Conservation (phyloP, 2,797 vertebrate species). For the Momotus momota region DNA sequence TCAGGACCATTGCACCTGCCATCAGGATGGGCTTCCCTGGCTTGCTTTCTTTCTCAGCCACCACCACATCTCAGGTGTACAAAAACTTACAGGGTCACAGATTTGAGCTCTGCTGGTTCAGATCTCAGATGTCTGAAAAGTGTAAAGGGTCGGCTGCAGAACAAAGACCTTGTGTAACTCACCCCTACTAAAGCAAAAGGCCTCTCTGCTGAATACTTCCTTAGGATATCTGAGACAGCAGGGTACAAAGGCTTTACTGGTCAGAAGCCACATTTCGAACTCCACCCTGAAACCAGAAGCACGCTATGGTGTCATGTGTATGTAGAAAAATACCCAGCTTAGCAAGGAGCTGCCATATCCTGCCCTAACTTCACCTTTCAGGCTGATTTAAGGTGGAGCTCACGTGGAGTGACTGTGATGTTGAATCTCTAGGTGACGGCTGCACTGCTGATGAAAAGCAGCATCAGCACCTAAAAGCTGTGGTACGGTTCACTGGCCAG, state of each 20-base stretch:
- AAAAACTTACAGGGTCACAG: neutral
- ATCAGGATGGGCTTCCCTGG: neutral
- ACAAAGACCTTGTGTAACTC: neutral
- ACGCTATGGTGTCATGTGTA: neutral
- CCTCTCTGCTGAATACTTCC: neutral
- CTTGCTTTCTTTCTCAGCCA: neutral
- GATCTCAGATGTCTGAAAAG: neutral
- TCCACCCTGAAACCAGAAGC: slow-evolving; percentile 41
- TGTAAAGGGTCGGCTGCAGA: neutral
- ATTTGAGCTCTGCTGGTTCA: neutral
- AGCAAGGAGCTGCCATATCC: slow-evolving; percentile 16
- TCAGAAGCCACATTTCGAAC: neutral
- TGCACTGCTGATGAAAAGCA: neutral
- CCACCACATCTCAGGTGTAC: neutral
- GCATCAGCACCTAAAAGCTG: neutral
- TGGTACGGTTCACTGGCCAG: neutral
- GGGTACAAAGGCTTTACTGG: neutral
- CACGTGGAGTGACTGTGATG: neutral
- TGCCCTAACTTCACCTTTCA: neutral
- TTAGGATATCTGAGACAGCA: neutral
- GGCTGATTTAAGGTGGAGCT: slow-evolving; percentile 39
- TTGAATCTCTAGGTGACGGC: neutral
- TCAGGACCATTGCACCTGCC: neutral
- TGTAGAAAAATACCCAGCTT: neutral
- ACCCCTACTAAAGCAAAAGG: neutral